Conservation (phyloP, 2,113 vertebrate genomes). For the Atrichornis clamosus region DNA sequence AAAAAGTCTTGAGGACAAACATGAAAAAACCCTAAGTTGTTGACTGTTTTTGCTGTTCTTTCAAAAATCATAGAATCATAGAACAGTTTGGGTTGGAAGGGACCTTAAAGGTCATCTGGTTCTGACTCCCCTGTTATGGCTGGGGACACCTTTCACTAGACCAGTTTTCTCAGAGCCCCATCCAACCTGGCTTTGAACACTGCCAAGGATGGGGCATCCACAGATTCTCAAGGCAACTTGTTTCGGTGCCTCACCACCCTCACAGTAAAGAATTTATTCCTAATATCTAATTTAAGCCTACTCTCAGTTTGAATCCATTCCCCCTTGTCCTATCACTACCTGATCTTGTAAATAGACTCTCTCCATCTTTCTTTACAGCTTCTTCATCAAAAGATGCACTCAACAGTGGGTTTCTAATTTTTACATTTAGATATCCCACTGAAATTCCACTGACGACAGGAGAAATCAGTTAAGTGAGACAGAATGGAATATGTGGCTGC, state of each 20-base stretch:
- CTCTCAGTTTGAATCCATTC: neutral
- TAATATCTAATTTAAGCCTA: neutral
- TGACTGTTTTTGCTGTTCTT: neutral
- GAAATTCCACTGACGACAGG: neutral
- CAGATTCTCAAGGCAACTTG: neutral
- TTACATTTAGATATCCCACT: neutral
- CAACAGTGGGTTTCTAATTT: neutral
- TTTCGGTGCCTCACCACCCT: neutral
- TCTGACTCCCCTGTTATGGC: fast-evolving
- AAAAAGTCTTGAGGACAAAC: neutral
- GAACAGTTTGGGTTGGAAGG: neutral
- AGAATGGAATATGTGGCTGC: neutral
- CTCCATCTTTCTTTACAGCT: neutral
- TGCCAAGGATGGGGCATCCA: neutral
- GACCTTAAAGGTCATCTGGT: neutral
- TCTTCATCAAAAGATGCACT: neutral
- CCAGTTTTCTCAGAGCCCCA: neutral
- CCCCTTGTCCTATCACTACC: neutral
- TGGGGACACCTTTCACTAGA: neutral
- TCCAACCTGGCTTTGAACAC: neutral
- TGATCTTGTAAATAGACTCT: neutral
- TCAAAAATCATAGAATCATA: neutral
- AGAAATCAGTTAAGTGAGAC: neutral
- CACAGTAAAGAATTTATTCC: neutral
- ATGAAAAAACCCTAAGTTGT: neutral